These are phyloP conservation scores for Gobiocypris rarus DNA, from an alignment of 2,113 vertebrate genomes.

Conservation along the genomic window DNA sequence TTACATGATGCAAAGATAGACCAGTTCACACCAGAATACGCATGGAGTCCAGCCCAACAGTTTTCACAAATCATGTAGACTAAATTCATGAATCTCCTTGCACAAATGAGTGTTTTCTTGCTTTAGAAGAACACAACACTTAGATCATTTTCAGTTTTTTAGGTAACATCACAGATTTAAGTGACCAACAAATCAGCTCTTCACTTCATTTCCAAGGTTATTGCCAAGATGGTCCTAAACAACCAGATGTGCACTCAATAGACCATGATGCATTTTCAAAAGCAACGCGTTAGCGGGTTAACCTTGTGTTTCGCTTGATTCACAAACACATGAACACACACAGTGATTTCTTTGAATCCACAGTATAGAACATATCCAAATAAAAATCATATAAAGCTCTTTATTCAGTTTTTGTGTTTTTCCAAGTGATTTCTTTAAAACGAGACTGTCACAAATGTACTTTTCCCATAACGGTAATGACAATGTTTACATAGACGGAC, in stretches of 20 bases:
- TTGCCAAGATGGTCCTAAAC: constrained; percentile 53
- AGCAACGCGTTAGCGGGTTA: constrained; percentile 27
- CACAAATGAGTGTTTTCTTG: constrained; percentile 41
- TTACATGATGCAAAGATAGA: constrained; percentile 61
- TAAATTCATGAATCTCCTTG: constrained; percentile 27
- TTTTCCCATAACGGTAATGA: constrained; percentile 34
- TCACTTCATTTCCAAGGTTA: constrained; percentile 51
- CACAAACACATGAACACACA: constrained; percentile 20
- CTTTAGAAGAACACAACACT: constrained; percentile 24
- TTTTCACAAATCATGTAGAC: constrained; percentile 17
- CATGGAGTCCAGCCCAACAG: constrained; percentile 41
- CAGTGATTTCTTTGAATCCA: constrained; percentile 21
- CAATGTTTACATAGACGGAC: constrained; percentile 25
- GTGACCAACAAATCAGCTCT: constrained; percentile 48
- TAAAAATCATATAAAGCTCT: constrained; percentile 15
- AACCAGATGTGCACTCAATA: constrained; percentile 22
- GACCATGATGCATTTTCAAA: constrained; percentile 49
- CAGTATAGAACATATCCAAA: constrained; percentile 45
- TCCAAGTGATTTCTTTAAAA: constrained; percentile 24
- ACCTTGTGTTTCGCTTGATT: constrained; percentile 38
- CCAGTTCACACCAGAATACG: constrained; percentile 33
- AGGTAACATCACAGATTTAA: constrained; percentile 33
- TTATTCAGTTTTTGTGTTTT: constrained; percentile 28
- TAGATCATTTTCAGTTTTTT: constrained; percentile 22
- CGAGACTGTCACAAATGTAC: constrained; percentile 33